phyloP scores from a whole-genome alignment of 2,113 vertebrate species.

The Nicator chloris region DNA sequence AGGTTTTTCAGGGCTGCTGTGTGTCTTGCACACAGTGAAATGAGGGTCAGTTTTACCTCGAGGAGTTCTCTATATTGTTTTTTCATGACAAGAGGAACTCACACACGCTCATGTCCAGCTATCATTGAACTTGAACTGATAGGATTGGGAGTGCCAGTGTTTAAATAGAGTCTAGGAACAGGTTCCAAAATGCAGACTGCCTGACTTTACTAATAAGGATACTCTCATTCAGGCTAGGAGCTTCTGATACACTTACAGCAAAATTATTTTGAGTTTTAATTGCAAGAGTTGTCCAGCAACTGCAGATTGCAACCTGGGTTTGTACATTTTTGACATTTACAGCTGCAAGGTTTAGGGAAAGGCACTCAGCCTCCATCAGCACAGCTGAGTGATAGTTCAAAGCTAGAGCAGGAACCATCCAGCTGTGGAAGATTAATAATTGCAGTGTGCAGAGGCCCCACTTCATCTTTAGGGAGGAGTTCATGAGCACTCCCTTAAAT shows the following conservation, averaged over 20 bases:
- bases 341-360: neutral
- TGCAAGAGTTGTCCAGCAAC: neutral
- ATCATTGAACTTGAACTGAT: neutral
- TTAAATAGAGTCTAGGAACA: neutral
- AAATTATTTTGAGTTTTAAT: neutral
- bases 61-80: neutral
- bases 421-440: constrained; percentile 80
- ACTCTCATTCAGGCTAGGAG: neutral
- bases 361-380: neutral
- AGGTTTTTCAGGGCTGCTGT: neutral
- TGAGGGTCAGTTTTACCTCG: neutral
- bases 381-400: constrained; percentile 20
- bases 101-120: neutral
- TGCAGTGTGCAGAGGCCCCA: constrained; percentile 53
- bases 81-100: neutral
- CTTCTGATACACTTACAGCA: neutral
- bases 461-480: constrained; percentile 50
- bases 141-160: neutral
- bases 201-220: neutral
- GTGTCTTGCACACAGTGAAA: neutral
- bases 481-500: constrained; percentile 54
- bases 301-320: neutral
- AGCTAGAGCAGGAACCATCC: constrained; percentile 59
- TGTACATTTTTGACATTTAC: neutral
- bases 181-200: neutral